phyloP scores from a whole-genome alignment of 1,140 invertebrate genomes.

The Lasioglossum albipes region DNA sequence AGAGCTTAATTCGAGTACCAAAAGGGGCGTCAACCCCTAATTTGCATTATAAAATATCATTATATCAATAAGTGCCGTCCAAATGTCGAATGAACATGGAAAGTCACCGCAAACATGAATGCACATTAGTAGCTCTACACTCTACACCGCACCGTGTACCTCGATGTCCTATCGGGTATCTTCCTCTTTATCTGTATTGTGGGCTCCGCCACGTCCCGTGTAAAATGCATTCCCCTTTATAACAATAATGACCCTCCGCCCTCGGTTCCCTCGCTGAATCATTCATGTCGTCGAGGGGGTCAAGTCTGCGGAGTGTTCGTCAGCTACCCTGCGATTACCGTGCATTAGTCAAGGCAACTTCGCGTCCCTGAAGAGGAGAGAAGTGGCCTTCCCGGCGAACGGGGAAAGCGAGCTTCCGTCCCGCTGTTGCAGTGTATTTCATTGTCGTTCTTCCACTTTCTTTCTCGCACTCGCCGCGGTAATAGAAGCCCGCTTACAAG shows the following conservation, averaged over 20 bases:
- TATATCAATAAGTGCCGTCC: too few relatives aligned
- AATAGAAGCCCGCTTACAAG: background rate
- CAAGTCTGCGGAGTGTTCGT: constrained; percentile 57
- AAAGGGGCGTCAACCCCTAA: too few relatives aligned
- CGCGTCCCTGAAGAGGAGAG: constrained; percentile 42
- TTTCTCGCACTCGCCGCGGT: background rate
- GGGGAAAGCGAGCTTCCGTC: constrained; percentile 28
- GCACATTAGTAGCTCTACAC: too few relatives aligned
- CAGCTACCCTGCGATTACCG: constrained; percentile 60
- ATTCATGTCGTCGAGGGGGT: constrained; percentile 58
- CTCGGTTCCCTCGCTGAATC: constrained; percentile 56
- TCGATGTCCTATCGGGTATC: too few relatives aligned
- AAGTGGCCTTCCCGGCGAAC: constrained; percentile 48
- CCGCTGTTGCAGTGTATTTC: background rate
- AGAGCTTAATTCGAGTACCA: too few relatives aligned
- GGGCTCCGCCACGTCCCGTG: constrained; percentile 20
- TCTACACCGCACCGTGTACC: too few relatives aligned
- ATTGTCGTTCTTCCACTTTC: constrained; percentile 14
- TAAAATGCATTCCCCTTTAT: constrained; percentile 63
- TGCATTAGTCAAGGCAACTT: constrained; percentile 59
- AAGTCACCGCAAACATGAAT: too few relatives aligned
- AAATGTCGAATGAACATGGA: too few relatives aligned
- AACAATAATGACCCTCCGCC: constrained; percentile 63
- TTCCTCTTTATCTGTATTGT: too few relatives aligned
- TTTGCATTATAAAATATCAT: too few relatives aligned